Percentiles rank a stretch among this genome's conserved stretches.
Conservation (phyloP, 92 coral and sea anemone genomes). For the Palythoa grandiflora region DNA sequence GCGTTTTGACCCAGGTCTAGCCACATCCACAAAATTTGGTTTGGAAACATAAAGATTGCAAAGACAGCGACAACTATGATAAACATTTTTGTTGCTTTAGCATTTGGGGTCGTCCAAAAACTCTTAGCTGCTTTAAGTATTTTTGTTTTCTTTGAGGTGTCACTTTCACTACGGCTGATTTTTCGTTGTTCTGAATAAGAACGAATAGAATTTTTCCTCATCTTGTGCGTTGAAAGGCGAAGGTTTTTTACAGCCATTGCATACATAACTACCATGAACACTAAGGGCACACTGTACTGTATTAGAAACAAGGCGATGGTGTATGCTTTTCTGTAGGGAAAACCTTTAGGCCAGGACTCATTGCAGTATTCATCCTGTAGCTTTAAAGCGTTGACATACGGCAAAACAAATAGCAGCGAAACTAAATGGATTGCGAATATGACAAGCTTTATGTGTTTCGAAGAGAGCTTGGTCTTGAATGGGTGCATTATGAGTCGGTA, state of each 20-base stretch:
- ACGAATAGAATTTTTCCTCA: slow-evolving; percentile 26
- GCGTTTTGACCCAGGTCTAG: slow-evolving; percentile 67
- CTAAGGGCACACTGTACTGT: slow-evolving; percentile 84
- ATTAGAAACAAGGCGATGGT: slow-evolving; percentile 75
- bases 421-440: slow-evolving; percentile 61
- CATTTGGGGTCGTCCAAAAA: slow-evolving; percentile 32
- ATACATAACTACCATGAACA: slow-evolving; percentile 84
- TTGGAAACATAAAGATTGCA: slow-evolving; percentile 73
- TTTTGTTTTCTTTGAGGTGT: not conserved
- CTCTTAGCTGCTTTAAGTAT: not conserved
- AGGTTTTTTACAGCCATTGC: slow-evolving; percentile 72
- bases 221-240: slow-evolving; percentile 35
- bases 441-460: slow-evolving; percentile 64
- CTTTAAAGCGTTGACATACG: slow-evolving; percentile 74
- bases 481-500: slow-evolving; percentile 95
- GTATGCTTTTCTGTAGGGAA: slow-evolving; percentile 79
- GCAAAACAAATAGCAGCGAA: slow-evolving; percentile 71
- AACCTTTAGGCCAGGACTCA: slow-evolving; percentile 81
- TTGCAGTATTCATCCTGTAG: slow-evolving; percentile 53
- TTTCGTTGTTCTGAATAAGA: not conserved
- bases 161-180: not conserved
- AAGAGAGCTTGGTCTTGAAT: slow-evolving; percentile 75
- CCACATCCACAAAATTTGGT: slow-evolving; percentile 78
- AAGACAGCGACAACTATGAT: slow-evolving; percentile 68
- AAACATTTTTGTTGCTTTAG: slow-evolving; percentile 73